Conservation (phyloP, 2,797 vertebrate species). For the Pangasius djambal region DNA sequence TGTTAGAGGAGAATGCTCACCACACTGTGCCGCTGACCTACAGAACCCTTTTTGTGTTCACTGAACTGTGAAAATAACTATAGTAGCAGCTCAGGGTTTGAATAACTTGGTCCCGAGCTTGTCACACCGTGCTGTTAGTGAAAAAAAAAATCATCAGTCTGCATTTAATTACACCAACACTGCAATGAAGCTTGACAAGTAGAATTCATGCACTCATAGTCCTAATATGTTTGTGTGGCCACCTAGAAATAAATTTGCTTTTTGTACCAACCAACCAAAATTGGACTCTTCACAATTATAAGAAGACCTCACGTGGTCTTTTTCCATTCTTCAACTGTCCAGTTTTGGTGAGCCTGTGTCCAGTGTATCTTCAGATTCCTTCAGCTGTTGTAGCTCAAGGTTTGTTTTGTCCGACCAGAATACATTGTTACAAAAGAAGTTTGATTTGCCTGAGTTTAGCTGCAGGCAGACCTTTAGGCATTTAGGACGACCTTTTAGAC, state of each 20-base stretch:
- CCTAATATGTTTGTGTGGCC: not conserved
- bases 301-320: no score
- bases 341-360: not conserved
- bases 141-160: slow-evolving; percentile 23
- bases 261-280: no score
- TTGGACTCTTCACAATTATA: no score
- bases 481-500: not conserved
- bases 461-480: no score
- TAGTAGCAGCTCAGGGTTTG: not conserved
- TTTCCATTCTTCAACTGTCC: not conserved
- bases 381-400: not conserved
- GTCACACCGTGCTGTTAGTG: not conserved
- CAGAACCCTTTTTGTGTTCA: not conserved
- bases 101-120: not conserved
- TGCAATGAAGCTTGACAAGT: slow-evolving; percentile 27
- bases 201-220: not conserved
- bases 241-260: not conserved
- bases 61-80: not conserved
- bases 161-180: slow-evolving; percentile 48
- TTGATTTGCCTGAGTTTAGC: not conserved
- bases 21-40: not conserved
- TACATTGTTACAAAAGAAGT: not conserved
- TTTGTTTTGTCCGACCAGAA: not conserved
- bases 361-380: not conserved
- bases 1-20: not conserved